Base-by-base conservation (phyloP, 2,888 invertebrate genomes). In the Melipona beecheii region DNA sequence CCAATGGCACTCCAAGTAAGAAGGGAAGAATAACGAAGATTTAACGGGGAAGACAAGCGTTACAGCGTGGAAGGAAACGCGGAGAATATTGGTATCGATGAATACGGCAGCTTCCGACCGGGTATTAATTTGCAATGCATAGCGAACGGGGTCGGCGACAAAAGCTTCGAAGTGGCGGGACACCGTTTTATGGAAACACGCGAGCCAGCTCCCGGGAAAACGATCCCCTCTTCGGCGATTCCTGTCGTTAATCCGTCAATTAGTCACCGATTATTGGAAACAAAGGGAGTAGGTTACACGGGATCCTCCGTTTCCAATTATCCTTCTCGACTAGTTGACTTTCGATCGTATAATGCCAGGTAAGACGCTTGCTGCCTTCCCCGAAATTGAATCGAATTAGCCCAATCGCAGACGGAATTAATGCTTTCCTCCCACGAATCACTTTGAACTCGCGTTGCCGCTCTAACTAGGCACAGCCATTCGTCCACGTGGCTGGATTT, bases 101-200 rank as follows among this genome's bases (percentile, higher is more conserved):
- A 69, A 75, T 50, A 49, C 54, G 9, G 31, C 24, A 17, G 36
- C n/a, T 58, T 66, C n/a, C 24, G 5, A 4, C 19, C 13, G 68
- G 73, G 9, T 43, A 79, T 81, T 79, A 31, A 72, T 81, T 79
- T 81, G 81, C 80, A 81, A 81, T 79, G 73, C 80, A 81, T 78
- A 79, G 68, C 60, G 68, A n/a, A 36, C 17, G 19, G n/a, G 9
- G 27, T 17, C 6, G 54, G 17, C 19, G 52, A 60, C 58, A 60
- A 69, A 62, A 60, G 78, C n/a, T 49, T n/a, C 11, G 56, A 50
- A 36, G 6, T 24, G n/a, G 9, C 13, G 50, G 56, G n/a, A 43
- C 27, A 49, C 50, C 54, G 52, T 79, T 80, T 81, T 58, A 58
- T 43, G 74, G 64, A 75, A 81, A 74, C 69, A 68, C 49, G 24